These are phyloP conservation scores for Macrobrachium nipponense DNA, from an alignment of 1,140 invertebrate species.

Conservation along the genomic window DNA sequence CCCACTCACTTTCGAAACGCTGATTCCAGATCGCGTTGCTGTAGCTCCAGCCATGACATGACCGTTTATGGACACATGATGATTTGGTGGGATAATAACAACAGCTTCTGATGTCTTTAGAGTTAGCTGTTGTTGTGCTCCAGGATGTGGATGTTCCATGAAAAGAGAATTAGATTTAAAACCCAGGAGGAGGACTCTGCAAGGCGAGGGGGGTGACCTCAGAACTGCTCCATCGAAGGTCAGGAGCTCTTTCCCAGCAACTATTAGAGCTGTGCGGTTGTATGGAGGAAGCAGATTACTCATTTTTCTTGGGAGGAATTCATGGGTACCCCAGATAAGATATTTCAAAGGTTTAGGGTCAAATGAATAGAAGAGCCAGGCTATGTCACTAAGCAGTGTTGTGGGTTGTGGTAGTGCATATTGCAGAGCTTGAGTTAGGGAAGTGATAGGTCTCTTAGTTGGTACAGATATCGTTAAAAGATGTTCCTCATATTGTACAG, in stretches of 20 bases:
- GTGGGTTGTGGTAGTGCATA: neutral
- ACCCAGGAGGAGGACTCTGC: conserved; percentile 35
- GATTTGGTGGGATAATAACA: conserved; percentile 29
- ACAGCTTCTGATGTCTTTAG: neutral
- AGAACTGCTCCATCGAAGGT: conserved; percentile 47
- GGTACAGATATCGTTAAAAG: neutral
- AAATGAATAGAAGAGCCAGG: neutral
- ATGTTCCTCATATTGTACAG: neutral
- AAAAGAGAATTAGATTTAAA: neutral
- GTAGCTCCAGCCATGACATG: neutral
- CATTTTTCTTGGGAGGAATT: neutral
- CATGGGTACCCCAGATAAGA: neutral
- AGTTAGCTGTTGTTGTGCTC: neutral
- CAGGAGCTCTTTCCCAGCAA: conserved; percentile 38
- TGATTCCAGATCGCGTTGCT: conserved; percentile 5
- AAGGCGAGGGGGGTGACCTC: conserved; percentile 39
- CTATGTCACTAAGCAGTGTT: neutral
- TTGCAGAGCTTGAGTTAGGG: conserved; percentile 13
- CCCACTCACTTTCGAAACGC: neutral
- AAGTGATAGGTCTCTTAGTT: conserved; percentile 11
- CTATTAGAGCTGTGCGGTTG: conserved; percentile 33
- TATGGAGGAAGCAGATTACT: conserved; percentile 7
- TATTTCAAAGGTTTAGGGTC: neutral
- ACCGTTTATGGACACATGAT: conserved; percentile 25
- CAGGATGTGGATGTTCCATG: conserved; percentile 43